A percentile compares a stretch with the other conserved stretches of the same genome.
Conservation (phyloP, 2,888 invertebrate species). For the Lepas anatifera region DNA sequence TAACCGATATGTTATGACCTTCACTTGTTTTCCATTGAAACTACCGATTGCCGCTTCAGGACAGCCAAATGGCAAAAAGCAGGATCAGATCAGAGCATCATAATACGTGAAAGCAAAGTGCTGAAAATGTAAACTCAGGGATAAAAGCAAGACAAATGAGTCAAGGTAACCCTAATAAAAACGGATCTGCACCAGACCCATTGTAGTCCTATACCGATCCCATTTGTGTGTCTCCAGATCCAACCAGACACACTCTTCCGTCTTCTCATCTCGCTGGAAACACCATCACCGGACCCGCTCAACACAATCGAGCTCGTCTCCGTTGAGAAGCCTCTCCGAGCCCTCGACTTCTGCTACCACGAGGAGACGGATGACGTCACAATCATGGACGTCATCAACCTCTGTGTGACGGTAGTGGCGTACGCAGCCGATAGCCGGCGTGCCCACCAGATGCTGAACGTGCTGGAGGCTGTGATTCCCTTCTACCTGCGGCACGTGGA, state of each 20-base stretch:
- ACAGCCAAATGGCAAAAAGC: too few relatives aligned
- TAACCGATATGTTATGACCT: too few relatives aligned
- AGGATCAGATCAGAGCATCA: too few relatives aligned
- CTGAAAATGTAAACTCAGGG: too few relatives aligned
- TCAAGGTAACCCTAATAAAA: too few relatives aligned
- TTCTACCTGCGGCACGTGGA: conserved; percentile 91
- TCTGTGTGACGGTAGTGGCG: conserved; percentile 97
- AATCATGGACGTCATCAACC: conserved; percentile 91
- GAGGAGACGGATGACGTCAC: conserved; percentile 96
- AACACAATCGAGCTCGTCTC: conserved; percentile 86
- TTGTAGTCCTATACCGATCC: too few relatives aligned
- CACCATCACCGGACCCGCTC: conserved; percentile 84
- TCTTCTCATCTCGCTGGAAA: conserved; percentile 77
- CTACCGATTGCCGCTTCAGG: too few relatives aligned
- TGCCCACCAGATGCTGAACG: conserved; percentile 45
- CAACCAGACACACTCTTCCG: conserved; percentile 86
- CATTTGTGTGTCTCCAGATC: conserved; percentile 54
- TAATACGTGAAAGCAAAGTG: too few relatives aligned
- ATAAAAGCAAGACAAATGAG: too few relatives aligned
- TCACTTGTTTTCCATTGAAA: too few relatives aligned
- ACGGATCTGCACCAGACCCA: too few relatives aligned
- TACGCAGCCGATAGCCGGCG: conserved; percentile 86
- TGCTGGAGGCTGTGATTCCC: conserved; percentile 90
- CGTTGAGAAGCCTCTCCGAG: conserved; percentile 67
- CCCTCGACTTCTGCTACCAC: conserved; percentile 96